These are phyloP conservation scores for Rhagophthalmus giganteus DNA, from an alignment of 2,888 invertebrate genomes.

Conservation along the genomic window DNA sequence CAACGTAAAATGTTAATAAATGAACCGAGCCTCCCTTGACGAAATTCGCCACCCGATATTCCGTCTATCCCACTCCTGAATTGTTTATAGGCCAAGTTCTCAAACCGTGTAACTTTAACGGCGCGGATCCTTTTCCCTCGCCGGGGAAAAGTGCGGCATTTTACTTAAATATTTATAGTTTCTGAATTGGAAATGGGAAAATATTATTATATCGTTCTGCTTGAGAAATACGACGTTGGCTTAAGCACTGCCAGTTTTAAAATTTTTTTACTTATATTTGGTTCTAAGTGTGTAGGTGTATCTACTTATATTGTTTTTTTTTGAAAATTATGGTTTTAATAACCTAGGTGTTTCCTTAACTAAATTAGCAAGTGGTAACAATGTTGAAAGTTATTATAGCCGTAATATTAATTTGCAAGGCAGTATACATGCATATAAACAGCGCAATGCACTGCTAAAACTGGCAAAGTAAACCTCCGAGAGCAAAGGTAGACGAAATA, in stretches of 20 bases:
- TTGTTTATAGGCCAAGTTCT: constrained; percentile 33
- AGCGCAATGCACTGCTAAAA: constrained; percentile 25
- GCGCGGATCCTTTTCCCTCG: constrained; percentile 21
- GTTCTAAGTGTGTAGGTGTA: no score
- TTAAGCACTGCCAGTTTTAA: no score
- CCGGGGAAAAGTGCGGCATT: constrained; percentile 26
- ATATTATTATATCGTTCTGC: constrained; percentile 22
- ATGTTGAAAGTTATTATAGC: constrained; percentile 10
- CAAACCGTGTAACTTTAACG: constrained; percentile 30
- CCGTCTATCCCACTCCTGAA: constrained; percentile 29
- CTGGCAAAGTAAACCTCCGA: constrained; percentile 25
- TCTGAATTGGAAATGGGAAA: constrained; percentile 28
- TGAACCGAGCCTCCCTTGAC: constrained; percentile 31
- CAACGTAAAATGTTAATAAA: constrained; percentile 36
- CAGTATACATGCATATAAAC: constrained; percentile 20
- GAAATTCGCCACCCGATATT: constrained; percentile 32
- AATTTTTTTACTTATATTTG: no score
- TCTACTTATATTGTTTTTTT: no score
- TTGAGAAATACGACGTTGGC: constrained; percentile 13
- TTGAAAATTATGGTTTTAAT: background rate
- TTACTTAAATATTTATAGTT: constrained; percentile 28
- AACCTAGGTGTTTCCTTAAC: constrained; percentile 5
- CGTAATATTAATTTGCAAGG: constrained; percentile 18
- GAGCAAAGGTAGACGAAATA: constrained; percentile 26
- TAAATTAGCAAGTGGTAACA: constrained; percentile 17